Percentiles rank a stretch among this genome's conserved stretches.
Conservation (phyloP, 2,888 invertebrate species). For the Cistogaster globosa region DNA sequence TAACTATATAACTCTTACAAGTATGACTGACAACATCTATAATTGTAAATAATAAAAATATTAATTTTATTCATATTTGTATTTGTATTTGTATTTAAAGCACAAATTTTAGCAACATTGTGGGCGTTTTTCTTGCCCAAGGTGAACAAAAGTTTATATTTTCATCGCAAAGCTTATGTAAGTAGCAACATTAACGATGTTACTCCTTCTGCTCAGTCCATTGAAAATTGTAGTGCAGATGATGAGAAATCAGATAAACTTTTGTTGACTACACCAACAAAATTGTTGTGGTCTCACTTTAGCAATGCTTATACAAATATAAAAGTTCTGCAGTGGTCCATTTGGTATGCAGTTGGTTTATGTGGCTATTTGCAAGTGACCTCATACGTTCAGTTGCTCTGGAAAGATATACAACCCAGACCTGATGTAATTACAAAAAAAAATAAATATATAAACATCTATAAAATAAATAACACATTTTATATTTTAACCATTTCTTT, state of each 20-base stretch:
- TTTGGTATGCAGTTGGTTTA: constrained; percentile 90
- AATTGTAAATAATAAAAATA: too few species aligned
- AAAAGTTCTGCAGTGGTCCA: constrained; percentile 88
- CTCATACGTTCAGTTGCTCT: constrained; percentile 89
- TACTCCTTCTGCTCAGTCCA: constrained; percentile 33
- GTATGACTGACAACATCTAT: constrained; percentile 80
- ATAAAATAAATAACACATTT: not conserved
- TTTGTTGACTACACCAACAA: constrained; percentile 71
- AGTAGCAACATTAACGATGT: constrained; percentile 37
- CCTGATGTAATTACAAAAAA: constrained; percentile 76
- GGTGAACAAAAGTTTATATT: constrained; percentile 87
- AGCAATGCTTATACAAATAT: constrained; percentile 85
- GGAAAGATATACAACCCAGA: constrained; percentile 84
- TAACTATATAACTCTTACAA: constrained; percentile 87
- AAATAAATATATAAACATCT: not conserved
- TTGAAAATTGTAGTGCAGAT: constrained; percentile 44
- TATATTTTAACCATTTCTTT: not conserved
- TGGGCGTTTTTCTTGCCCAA: constrained; percentile 87
- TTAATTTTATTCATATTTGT: too few species aligned
- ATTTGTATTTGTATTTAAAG: constrained; percentile 80
- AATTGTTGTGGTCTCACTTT: constrained; percentile 85
- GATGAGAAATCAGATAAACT: constrained; percentile 73
- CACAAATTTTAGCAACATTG: constrained; percentile 85
- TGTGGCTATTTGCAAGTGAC: constrained; percentile 89
- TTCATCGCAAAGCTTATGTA: constrained; percentile 83